Conservation (phyloP, 2,888 invertebrate genomes). For the Campaea margaritaria region DNA sequence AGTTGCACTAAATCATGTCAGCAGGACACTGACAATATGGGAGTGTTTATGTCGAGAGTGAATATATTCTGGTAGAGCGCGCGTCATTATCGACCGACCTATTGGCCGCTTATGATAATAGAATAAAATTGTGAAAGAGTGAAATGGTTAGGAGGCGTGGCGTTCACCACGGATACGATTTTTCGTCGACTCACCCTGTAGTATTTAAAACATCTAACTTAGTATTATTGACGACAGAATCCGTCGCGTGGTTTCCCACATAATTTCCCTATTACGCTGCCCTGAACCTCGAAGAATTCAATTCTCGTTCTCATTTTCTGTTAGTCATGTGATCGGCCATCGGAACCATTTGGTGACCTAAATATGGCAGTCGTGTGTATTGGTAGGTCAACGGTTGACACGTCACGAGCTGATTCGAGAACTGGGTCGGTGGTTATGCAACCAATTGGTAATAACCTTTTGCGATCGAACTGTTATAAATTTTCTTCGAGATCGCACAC, state of each 20-base stretch:
- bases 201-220: too few species aligned
- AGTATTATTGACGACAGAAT: too few species aligned
- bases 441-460: conserved; percentile 32
- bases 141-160: too few species aligned
- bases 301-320: not conserved
- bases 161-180: too few species aligned
- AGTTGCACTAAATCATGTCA: too few species aligned
- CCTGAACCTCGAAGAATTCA: not conserved
- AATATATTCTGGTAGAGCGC: too few species aligned
- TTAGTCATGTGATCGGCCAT: not conserved
- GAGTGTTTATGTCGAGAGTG: too few species aligned
- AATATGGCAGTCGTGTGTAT: conserved; percentile 29
- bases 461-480: conserved; percentile 4
- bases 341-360: conserved; percentile 31
- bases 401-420: conserved; percentile 34
- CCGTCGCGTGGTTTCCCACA: not conserved
- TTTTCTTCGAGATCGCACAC: not conserved
- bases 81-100: too few species aligned
- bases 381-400: conserved; percentile 32
- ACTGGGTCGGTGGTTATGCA: conserved; percentile 36
- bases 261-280: not conserved
- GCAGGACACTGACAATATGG: too few species aligned
- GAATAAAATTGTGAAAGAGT: too few species aligned
- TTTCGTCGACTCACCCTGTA: too few species aligned
- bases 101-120: too few species aligned